phyloP scores from a whole-genome alignment of 2,888 invertebrate genomes.

The Chaitophorus viminalis region DNA sequence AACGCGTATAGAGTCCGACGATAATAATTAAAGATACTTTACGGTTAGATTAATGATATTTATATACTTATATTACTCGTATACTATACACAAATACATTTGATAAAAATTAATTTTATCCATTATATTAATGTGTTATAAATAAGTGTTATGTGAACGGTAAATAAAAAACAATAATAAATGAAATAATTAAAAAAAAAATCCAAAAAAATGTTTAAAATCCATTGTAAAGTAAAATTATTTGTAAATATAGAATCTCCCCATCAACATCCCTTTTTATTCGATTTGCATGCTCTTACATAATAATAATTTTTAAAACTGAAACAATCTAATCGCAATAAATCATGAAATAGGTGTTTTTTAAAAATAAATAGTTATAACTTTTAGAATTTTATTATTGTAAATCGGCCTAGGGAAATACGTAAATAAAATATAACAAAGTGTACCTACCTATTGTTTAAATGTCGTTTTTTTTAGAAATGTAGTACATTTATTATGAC shows the following conservation, averaged over 20 bases:
- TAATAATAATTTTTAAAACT: slow-evolving; percentile 21
- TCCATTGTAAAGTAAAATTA: slow-evolving; percentile 7
- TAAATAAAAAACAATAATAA: neutral
- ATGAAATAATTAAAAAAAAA: slow-evolving; percentile 4
- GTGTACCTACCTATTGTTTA: slow-evolving; percentile 15
- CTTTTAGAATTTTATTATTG: too few relatives aligned
- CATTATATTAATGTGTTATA: slow-evolving; percentile 49
- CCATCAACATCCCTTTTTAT: neutral
- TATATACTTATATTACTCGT: slow-evolving; percentile 6
- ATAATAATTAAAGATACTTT: slow-evolving; percentile 42
- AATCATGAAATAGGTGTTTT: slow-evolving; percentile 28
- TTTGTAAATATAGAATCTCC: slow-evolving; percentile 58
- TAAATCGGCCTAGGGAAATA: slow-evolving; percentile 46
- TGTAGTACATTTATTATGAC: slow-evolving; percentile 44
- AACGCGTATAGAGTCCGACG: slow-evolving; percentile 18
- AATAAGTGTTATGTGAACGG: slow-evolving; percentile 50
- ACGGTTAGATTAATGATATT: slow-evolving; percentile 31
- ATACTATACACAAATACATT: slow-evolving; percentile 38
- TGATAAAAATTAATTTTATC: slow-evolving; percentile 40
- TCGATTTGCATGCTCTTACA: slow-evolving; percentile 44
- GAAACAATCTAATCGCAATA: slow-evolving; percentile 60
- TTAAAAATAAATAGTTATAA: slow-evolving; percentile 7
- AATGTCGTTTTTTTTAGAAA: slow-evolving; percentile 40
- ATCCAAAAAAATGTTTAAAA: slow-evolving; percentile 4
- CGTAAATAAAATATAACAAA: slow-evolving; percentile 25